Conservation (phyloP, 2,888 invertebrate genomes). For the Leptopilina myrica region DNA sequence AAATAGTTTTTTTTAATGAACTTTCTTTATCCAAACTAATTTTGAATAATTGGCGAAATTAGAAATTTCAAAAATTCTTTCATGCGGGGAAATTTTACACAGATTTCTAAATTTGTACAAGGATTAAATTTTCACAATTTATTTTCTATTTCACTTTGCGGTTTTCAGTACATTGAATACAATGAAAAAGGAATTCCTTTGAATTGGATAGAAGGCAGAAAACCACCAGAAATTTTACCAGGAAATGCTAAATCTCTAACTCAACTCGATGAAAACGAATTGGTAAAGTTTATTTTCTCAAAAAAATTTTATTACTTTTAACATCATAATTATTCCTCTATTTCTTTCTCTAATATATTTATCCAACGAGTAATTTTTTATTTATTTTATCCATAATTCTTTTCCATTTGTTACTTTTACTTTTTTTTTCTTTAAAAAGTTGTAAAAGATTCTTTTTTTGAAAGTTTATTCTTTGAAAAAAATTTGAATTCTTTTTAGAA, state of each 20-base stretch:
- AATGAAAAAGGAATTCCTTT: conserved; percentile 60
- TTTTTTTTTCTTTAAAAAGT: too few relatives aligned
- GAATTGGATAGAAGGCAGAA: conserved; percentile 67
- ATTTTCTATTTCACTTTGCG: not conserved
- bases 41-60: not conserved
- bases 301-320: too few relatives aligned
- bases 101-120: not conserved
- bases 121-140: not conserved
- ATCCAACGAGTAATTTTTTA: too few relatives aligned
- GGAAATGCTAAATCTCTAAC: conserved; percentile 60
- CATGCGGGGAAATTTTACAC: not conserved
- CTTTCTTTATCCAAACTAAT: not conserved
- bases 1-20: not conserved
- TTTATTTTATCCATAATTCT: too few relatives aligned
- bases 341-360: too few relatives aligned
- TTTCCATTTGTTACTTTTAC: too few relatives aligned
- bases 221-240: conserved; percentile 62
- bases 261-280: conserved; percentile 52
- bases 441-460: too few relatives aligned
- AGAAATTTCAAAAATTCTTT: too few relatives aligned
- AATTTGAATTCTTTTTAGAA: too few relatives aligned
- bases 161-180: conserved; percentile 65
- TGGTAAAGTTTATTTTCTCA: conserved; percentile 57
- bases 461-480: too few relatives aligned
- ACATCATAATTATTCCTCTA: too few relatives aligned